Percentiles rank a stretch among this genome's conserved stretches.
Evolutionary conservation across 2,113 vertebrate species (phyloP).

Genomic region (Chamaetylas fuelleborni): DNA sequence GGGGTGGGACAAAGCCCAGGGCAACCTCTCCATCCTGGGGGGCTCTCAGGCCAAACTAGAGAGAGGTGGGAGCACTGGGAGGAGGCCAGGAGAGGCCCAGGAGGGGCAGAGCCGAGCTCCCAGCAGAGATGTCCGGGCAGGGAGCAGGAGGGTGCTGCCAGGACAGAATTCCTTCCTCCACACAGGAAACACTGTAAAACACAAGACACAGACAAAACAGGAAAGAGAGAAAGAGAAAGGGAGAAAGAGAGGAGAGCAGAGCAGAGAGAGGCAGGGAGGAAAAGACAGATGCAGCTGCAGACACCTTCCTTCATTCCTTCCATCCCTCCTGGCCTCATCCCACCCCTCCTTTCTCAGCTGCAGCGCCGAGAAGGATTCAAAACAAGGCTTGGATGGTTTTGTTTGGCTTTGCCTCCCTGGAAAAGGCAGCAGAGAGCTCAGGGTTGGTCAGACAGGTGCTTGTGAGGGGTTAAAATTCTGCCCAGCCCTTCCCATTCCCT

Average conservation of each 20-base stretch:
- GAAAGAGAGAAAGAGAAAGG: conserved; percentile 32
- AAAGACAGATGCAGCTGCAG: conserved; percentile 54
- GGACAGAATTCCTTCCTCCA: conserved; percentile 69
- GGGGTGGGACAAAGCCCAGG: not conserved
- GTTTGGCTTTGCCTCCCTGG: conserved; percentile 35
- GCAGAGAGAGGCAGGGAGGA: not conserved
- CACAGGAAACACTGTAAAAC: conserved; percentile 71
- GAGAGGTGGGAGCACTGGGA: conserved; percentile 26
- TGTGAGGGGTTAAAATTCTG: accelerated
- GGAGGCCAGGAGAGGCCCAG: not conserved
- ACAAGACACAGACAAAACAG: conserved; percentile 70
- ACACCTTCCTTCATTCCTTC: not conserved
- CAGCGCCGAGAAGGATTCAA: not conserved
- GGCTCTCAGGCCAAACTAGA: conserved; percentile 33
- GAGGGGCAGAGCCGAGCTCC: conserved; percentile 61
- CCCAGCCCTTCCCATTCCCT: not conserved
- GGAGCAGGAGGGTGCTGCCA: conserved; percentile 49
- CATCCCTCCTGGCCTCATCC: not conserved
- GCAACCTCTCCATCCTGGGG: not conserved
- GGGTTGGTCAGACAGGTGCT: accelerated
- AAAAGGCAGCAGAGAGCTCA: not conserved
- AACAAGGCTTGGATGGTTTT: not conserved
- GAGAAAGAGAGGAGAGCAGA: not conserved
- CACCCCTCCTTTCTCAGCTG: not conserved
- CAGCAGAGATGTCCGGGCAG: conserved; percentile 66